Percentiles rank a stretch among this genome's conserved stretches.
Conservation (phyloP, 2,888 invertebrate genomes). For the Limenitis camilla region DNA sequence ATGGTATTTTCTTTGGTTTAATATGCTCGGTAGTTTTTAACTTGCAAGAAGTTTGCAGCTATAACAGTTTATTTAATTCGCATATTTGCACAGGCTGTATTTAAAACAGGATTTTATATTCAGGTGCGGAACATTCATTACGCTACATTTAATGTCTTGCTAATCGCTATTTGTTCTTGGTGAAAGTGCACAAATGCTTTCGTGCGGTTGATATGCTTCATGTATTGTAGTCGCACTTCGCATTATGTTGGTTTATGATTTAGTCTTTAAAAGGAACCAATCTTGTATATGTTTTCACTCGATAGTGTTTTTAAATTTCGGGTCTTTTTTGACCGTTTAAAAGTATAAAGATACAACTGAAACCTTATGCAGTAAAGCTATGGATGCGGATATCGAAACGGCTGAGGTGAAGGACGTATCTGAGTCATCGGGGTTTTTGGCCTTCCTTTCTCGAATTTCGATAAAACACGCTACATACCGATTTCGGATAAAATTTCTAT, state of each 20-base stretch:
- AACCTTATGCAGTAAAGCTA: constrained; percentile 27
- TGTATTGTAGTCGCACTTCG: constrained; percentile 22
- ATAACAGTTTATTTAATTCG: constrained; percentile 4
- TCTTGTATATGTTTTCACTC: no score
- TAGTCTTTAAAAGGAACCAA: no score
- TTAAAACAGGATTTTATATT: constrained; percentile 11
- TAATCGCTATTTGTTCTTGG: constrained; percentile 23
- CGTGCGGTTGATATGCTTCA: constrained; percentile 23
- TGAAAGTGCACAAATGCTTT: constrained; percentile 25
- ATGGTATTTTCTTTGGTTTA: neutral
- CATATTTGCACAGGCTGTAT: constrained; percentile 4
- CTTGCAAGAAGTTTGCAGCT: neutral
- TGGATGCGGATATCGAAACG: constrained; percentile 56
- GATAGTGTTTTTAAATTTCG: no score
- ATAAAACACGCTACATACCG: neutral
- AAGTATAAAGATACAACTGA: neutral
- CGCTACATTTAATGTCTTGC: constrained; percentile 17
- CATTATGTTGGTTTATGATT: no score
- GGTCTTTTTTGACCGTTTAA: neutral
- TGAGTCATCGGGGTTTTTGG: constrained; percentile 54
- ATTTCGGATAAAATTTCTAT: neutral
- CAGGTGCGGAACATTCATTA: constrained; percentile 13
- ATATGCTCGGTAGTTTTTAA: neutral
- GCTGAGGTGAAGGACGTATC: constrained; percentile 61
- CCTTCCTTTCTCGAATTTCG: constrained; percentile 33